A percentile compares a stretch with the other conserved stretches of the same genome.
Evolutionary conservation across 2,797 vertebrate genomes (phyloP).

Genomic region (Caiman crocodilus): DNA sequence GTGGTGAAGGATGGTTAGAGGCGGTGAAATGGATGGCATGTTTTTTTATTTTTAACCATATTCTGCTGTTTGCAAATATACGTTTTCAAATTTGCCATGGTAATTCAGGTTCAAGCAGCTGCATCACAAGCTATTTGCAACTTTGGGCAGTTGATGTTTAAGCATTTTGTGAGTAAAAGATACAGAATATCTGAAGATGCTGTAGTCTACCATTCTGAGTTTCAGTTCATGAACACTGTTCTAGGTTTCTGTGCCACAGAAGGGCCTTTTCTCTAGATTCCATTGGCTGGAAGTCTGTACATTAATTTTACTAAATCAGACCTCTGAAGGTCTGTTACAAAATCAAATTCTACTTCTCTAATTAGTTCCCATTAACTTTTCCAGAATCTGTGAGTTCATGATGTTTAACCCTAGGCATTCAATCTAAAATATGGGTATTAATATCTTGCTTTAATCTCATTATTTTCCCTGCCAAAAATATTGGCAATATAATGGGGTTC

Average conservation of each 20-base stretch:
- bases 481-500: background rate
- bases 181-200: background rate
- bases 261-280: background rate
- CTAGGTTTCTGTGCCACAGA: background rate
- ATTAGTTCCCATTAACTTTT: conserved; percentile 1
- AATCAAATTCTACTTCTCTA: conserved; percentile 47
- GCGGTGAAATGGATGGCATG: too few species aligned
- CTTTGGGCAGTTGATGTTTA: background rate
- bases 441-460: background rate
- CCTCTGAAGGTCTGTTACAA: background rate
- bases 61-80: background rate
- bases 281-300: background rate
- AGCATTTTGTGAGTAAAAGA: background rate
- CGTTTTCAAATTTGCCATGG: background rate
- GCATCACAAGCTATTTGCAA: background rate
- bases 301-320: background rate
- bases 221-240: background rate
- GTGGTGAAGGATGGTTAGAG: background rate
- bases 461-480: accelerated
- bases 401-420: background rate
- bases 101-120: background rate
- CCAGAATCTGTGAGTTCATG: conserved; percentile 12
- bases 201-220: background rate
- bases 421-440: background rate
- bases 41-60: background rate